Conservation (phyloP, 2,888 invertebrate species). For the Melieria crassipennis region DNA sequence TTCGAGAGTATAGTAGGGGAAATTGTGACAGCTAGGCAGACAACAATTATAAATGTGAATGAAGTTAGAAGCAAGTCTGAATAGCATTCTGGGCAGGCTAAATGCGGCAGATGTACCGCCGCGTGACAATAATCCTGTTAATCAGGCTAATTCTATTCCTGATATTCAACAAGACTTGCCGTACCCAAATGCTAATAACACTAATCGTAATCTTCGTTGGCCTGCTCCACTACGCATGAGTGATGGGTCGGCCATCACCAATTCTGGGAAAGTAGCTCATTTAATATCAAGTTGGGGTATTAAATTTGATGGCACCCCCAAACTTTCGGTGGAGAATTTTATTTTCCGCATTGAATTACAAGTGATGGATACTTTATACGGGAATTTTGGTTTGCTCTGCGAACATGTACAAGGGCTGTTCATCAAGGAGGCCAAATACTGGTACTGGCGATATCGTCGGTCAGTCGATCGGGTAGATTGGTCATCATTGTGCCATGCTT, state of each 20-base stretch:
- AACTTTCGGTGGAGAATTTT: neutral
- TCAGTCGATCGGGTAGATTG: constrained; percentile 19
- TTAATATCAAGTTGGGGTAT: constrained; percentile 8
- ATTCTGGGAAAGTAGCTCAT: neutral
- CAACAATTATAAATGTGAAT: too few species aligned
- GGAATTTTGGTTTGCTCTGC: constrained; percentile 19
- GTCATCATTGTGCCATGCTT: constrained; percentile 16
- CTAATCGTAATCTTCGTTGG: too few species aligned
- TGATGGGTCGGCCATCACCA: neutral
- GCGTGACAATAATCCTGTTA: too few species aligned
- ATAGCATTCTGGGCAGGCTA: too few species aligned
- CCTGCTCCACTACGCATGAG: neutral
- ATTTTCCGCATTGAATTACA: neutral
- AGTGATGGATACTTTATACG: neutral
- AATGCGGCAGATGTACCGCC: too few species aligned
- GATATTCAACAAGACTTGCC: too few species aligned
- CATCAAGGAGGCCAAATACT: constrained; percentile 16
- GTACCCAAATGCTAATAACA: too few species aligned
- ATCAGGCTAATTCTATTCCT: too few species aligned
- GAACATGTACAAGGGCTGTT: constrained; percentile 14
- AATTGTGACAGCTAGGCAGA: too few species aligned
- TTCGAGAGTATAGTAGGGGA: too few species aligned
- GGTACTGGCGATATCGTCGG: constrained; percentile 20
- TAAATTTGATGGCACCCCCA: neutral
- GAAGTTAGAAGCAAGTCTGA: too few species aligned